A percentile compares a stretch with the other conserved stretches of the same genome.
These are phyloP conservation scores for Fissipunctia ypsillon DNA, from an alignment of 2,888 invertebrate genomes.

Conservation along the genomic window DNA sequence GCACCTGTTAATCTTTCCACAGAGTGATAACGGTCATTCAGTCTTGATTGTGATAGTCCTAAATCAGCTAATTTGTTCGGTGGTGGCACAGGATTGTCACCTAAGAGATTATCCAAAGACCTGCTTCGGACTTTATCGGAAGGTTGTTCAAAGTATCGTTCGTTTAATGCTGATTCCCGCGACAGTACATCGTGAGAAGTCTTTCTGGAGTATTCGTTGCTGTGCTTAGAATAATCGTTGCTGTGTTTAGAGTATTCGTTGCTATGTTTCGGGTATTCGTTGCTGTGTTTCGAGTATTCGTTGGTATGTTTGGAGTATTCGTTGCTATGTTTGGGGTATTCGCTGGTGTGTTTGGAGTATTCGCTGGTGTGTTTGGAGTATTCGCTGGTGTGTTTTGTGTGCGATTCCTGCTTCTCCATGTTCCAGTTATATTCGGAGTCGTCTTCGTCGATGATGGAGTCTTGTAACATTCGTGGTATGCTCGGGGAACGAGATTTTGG, in stretches of 20 bases:
- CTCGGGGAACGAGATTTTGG: constrained; percentile 89
- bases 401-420: constrained; percentile 74
- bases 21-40: constrained; percentile 97
- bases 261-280: constrained; percentile 59
- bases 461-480: constrained; percentile 87
- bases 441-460: constrained; percentile 85
- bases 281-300: constrained; percentile 59
- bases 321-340: constrained; percentile 62
- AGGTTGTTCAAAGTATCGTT: constrained; percentile 95
- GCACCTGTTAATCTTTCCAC: constrained; percentile 94
- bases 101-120: constrained; percentile 95
- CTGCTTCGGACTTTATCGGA: constrained; percentile 94
- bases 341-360: constrained; percentile 57
- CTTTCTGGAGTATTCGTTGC: constrained; percentile 90
- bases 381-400: constrained; percentile 54
- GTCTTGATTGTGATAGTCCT: constrained; percentile 95
- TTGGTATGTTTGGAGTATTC: constrained; percentile 63
- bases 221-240: constrained; percentile 63
- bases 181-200: constrained; percentile 94
- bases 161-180: constrained; percentile 95
- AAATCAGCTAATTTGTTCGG: constrained; percentile 93
- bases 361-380: constrained; percentile 65
- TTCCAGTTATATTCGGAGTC: constrained; percentile 87
- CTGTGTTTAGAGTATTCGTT: constrained; percentile 63
- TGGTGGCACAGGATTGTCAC: constrained; percentile 91